A percentile compares a stretch with the other conserved stretches of the same genome.
phyloP scores from a whole-genome alignment of 64 coral and sea anemone species.

The Catalaphyllia jardinei region DNA sequence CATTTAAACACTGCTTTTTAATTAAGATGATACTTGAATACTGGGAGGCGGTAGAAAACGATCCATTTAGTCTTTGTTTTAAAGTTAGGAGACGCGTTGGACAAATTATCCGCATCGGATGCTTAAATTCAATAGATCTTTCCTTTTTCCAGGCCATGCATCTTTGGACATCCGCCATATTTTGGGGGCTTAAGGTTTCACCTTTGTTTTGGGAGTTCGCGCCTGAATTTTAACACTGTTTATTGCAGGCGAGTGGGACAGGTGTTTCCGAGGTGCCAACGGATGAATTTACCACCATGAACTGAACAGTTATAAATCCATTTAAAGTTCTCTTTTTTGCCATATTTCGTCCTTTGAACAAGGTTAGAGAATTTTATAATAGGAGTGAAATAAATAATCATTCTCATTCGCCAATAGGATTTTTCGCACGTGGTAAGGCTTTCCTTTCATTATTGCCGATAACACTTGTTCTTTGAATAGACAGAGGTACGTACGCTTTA shows the following conservation, averaged over 20 bases:
- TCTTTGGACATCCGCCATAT: not conserved
- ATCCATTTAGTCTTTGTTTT: no score
- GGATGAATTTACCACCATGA: not conserved
- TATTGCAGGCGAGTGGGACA: not conserved
- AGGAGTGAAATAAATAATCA: not conserved
- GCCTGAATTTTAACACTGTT: not conserved
- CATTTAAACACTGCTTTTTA: not conserved
- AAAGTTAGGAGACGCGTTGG: no score
- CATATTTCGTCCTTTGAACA: not conserved
- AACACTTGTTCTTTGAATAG: not conserved
- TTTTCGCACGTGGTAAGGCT: not conserved
- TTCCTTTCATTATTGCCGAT: not conserved
- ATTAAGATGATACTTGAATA: not conserved
- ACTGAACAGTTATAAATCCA: not conserved
- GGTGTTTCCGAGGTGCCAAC: constrained; percentile 14
- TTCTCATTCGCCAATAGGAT: not conserved
- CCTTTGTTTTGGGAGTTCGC: not conserved
- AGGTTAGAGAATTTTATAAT: constrained; percentile 10
- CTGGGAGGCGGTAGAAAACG: not conserved
- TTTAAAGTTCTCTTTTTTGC: not conserved
- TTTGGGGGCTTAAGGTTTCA: not conserved
- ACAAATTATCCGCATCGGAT: no score
- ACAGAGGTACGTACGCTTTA: not conserved
- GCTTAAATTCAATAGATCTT: not conserved
- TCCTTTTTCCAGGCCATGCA: not conserved